phyloP scores from a whole-genome alignment of 2,113 vertebrate species.

The Manacus vitellinus region DNA sequence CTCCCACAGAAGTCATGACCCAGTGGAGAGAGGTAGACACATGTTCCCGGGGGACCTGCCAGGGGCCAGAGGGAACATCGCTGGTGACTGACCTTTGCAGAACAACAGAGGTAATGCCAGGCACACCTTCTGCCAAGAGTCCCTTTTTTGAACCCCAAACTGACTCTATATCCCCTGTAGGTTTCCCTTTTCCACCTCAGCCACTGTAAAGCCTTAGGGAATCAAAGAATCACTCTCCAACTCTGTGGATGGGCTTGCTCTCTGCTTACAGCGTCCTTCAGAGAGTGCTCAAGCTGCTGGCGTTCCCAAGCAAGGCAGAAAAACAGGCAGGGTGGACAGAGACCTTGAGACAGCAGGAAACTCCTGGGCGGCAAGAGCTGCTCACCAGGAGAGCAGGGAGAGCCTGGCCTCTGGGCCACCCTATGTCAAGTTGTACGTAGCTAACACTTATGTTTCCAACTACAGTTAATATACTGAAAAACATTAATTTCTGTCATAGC shows the following conservation, averaged over 20 bases:
- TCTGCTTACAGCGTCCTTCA: not conserved
- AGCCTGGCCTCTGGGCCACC: not conserved
- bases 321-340: not conserved
- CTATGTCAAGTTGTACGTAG: not conserved
- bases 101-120: accelerated
- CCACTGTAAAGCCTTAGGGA: not conserved
- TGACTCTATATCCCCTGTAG: not conserved
- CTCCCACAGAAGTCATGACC: not conserved
- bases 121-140: not conserved
- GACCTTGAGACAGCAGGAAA: not conserved
- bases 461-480: not conserved
- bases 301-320: not conserved
- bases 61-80: not conserved
- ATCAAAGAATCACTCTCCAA: not conserved
- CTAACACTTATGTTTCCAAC: not conserved
- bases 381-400: not conserved
- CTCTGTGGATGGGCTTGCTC: not conserved
- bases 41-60: too few relatives aligned
- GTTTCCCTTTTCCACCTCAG: not conserved
- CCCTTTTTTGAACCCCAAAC: not conserved
- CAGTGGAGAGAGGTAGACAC: not conserved
- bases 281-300: too few relatives aligned
- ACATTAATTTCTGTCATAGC: not conserved
- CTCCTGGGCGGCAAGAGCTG: not conserved
- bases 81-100: not conserved